Conservation (phyloP, 2,113 vertebrate species). For the Plectropomus leopardus region DNA sequence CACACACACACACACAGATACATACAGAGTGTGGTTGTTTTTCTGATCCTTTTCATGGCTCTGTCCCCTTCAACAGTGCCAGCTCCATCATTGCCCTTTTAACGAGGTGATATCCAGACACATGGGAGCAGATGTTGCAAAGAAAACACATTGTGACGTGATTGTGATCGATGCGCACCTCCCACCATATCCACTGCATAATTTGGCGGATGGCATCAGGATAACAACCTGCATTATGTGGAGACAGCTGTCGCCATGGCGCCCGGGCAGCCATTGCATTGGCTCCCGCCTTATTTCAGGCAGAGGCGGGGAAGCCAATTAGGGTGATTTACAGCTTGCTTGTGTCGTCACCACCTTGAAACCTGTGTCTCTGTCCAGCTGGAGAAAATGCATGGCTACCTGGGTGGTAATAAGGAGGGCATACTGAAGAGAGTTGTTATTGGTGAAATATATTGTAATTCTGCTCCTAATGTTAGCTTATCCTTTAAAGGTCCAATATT, state of each 20-base stretch:
- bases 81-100: conserved; percentile 71
- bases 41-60: conserved; percentile 23
- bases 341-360: conserved; percentile 72
- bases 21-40: conserved; percentile 26
- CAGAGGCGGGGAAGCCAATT: conserved; percentile 78
- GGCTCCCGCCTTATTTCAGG: conserved; percentile 69
- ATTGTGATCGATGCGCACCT: conserved; percentile 78
- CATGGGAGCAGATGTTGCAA: conserved; percentile 81
- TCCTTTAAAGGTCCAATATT: too few relatives aligned
- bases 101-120: conserved; percentile 77
- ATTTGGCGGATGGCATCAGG: conserved; percentile 78
- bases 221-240: conserved; percentile 81
- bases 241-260: conserved; percentile 82
- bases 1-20: not conserved
- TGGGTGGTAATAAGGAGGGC: conserved; percentile 9
- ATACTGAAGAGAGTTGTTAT: conserved; percentile 27
- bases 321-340: conserved; percentile 76
- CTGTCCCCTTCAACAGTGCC: conserved; percentile 48
- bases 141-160: conserved; percentile 76
- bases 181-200: conserved; percentile 67
- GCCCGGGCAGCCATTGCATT: conserved; percentile 60
- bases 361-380: conserved; percentile 48
- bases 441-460: conserved; percentile 16
- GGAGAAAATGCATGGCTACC: conserved; percentile 42
- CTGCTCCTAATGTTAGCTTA: conserved; percentile 22